phyloP scores from a whole-genome alignment of 2,113 vertebrate genomes.

The Lucifuga dentata region DNA sequence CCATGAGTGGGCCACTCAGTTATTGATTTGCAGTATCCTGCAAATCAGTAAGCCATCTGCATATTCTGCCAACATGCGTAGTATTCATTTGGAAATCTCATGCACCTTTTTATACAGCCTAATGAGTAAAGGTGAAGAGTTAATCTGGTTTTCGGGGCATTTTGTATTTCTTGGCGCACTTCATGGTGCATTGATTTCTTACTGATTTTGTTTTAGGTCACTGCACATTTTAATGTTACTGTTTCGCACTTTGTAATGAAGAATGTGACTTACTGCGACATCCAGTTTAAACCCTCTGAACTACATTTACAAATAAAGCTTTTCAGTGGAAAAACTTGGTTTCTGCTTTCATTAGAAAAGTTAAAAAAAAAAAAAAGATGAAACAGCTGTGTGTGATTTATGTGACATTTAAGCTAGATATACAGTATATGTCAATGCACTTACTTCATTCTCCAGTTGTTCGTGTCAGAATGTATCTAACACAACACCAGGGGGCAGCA shows the following conservation, averaged over 20 bases:
- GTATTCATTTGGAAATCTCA: neutral
- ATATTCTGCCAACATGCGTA: neutral
- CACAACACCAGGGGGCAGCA: slow-evolving; percentile 67
- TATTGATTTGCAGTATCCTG: neutral
- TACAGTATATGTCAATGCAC: no score
- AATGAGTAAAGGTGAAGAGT: neutral
- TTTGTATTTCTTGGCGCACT: neutral
- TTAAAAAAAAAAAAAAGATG: no score
- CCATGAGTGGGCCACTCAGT: no score
- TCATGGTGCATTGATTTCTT: neutral
- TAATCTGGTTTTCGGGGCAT: neutral
- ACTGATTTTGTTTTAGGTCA: neutral
- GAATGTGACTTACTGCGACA: slow-evolving; percentile 32
- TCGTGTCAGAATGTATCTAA: neutral
- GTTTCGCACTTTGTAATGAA: slow-evolving; percentile 37
- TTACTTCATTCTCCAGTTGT: neutral
- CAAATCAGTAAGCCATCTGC: neutral
- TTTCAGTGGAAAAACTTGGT: slow-evolving; percentile 45
- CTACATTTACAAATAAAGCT: slow-evolving; percentile 52
- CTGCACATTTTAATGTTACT: slow-evolving; percentile 28
- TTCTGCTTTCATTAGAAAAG: no score
- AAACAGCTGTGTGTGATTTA: no score
- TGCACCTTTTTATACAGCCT: neutral
- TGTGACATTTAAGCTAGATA: no score
- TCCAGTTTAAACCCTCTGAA: slow-evolving; percentile 15